phyloP scores from a whole-genome alignment of 2,888 invertebrate genomes.

The Stenichneumon culpator region DNA sequence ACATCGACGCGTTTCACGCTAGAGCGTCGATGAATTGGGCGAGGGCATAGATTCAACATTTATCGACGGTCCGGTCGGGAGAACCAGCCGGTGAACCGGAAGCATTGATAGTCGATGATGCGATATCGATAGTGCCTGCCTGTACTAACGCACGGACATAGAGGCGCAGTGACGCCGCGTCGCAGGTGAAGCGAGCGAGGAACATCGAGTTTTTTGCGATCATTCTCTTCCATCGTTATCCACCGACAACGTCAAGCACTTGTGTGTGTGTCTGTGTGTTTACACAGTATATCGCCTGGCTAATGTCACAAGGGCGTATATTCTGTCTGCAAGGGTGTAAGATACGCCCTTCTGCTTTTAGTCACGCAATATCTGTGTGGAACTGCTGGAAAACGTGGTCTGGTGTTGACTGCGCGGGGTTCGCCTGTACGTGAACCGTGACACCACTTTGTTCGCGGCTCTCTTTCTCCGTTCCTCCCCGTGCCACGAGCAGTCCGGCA shows the following conservation, averaged over 20 bases:
- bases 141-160: constrained; percentile 3
- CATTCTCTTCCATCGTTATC: constrained; percentile 29
- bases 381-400: background rate
- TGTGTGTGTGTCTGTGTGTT: background rate
- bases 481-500: background rate
- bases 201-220: constrained; percentile 35
- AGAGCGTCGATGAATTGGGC: constrained; percentile 36
- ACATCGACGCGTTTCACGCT: constrained; percentile 4
- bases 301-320: background rate
- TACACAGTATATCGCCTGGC: background rate
- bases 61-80: constrained; percentile 52
- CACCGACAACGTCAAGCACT: background rate
- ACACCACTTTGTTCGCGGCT: constrained; percentile 13
- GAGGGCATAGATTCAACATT: constrained; percentile 32
- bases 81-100: constrained; percentile 37
- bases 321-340: background rate
- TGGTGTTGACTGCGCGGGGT: constrained; percentile 1
- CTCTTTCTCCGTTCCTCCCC: constrained; percentile 2
- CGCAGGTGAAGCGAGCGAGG: constrained; percentile 18
- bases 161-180: constrained; percentile 25
- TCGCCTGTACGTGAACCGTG: background rate
- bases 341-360: background rate
- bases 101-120: constrained; percentile 56
- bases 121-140: constrained; percentile 47
- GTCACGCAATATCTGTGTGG: background rate